phyloP scores from a whole-genome alignment of 2,888 invertebrate genomes.

The Cylloceria caligata region DNA sequence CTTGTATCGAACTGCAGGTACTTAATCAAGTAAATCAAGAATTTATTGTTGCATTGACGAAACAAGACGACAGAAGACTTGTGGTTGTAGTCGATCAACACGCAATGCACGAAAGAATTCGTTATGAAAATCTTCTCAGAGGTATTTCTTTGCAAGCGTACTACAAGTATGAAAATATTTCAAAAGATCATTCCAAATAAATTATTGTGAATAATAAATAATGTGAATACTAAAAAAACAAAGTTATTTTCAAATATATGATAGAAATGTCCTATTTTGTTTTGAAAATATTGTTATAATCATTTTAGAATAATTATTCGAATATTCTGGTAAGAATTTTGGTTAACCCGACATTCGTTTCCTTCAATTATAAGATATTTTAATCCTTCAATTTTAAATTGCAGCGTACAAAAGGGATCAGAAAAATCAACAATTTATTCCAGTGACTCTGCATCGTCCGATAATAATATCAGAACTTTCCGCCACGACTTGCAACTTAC shows the following conservation, averaged over 20 bases:
- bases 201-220: no score
- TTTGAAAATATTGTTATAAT: no score
- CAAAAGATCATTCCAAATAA: no score
- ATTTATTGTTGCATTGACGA: constrained; percentile 87
- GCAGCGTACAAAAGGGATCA: constrained; percentile 85
- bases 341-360: no score
- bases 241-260: no score
- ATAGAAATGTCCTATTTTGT: no score
- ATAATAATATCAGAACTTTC: constrained; percentile 75
- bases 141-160: constrained; percentile 42
- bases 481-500: constrained; percentile 62
- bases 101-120: constrained; percentile 93
- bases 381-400: constrained; percentile 65
- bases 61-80: constrained; percentile 84
- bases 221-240: no score
- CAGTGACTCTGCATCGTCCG: constrained; percentile 74
- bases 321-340: no score
- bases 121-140: constrained; percentile 88
- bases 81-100: constrained; percentile 94
- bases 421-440: constrained; percentile 74
- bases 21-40: constrained; percentile 92
- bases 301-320: no score
- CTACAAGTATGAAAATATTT: no score
- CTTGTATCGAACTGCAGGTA: constrained; percentile 84
- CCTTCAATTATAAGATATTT: no score